Base-by-base conservation (phyloP, 2,888 invertebrate species). In the Cephus sareptanus region DNA sequence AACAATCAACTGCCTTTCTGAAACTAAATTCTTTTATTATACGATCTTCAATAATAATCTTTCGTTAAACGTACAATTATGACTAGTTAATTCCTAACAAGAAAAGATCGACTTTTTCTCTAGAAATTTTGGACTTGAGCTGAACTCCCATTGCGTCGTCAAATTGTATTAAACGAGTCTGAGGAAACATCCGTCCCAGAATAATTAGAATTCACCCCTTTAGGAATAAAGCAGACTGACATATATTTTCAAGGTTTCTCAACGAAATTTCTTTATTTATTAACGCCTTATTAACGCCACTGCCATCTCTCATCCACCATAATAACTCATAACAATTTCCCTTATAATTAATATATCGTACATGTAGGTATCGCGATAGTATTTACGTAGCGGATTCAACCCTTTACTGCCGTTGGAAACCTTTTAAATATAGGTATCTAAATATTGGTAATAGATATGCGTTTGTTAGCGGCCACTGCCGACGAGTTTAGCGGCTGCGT, bases 251-350 rank as follows among this genome's bases (percentile, higher is more conserved):
- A 30, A 71, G 71, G 71, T 71, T 31, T 71, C 71, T 30, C 79
- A 81, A 80, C 81, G 80, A 79, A 76, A 73, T 84, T 81, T 80
- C 81, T 87, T 87, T 86, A 85, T 87, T 87, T 85, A 85, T 84
- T 87, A 87, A 87, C 83, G 80, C 83, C 84, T 82, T 85, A 85
- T 84, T 87, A 87, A 87, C 83, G 80, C 83, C 84, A 82, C 83
- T 80, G 83, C 84, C 85, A 84, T 83, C 86, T 81, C 80, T 84
- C 81, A 82, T 87, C 84, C 77, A 83, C 82, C 81, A 83, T 87
- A 84, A 86, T 87, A 87, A 87, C 82, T 86, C 87, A 83, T 86
- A 87, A 86, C 87, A 86, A 86, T 83, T 83, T 83, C 70, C 69
- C 75, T 73, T 33, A 33, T 1, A 71, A 71, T 71, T 71, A 30